These are phyloP conservation scores for Nomada hirtipes DNA, from an alignment of 2,888 invertebrate species.

Conservation along the genomic window DNA sequence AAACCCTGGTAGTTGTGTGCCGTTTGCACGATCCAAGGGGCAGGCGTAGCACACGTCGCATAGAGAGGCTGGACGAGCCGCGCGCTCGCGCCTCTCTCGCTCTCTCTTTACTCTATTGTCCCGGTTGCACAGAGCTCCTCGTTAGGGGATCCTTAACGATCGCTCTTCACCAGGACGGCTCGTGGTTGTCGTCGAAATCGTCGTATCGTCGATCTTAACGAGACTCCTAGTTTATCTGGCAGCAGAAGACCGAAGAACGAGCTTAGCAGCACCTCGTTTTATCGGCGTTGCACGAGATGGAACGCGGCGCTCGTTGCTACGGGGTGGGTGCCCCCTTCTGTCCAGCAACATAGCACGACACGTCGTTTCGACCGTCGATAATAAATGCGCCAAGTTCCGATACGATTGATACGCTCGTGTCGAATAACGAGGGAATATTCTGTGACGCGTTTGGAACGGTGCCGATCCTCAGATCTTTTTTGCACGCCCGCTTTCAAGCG, in stretches of 20 bases:
- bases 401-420: conserved; percentile 1
- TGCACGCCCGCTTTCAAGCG: neutral
- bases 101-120: conserved; percentile 62
- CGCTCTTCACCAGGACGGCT: conserved; percentile 65
- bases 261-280: conserved; percentile 50
- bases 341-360: conserved; percentile 16
- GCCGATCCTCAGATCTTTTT: conserved; percentile 8
- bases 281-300: conserved; percentile 28
- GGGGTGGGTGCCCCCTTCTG: conserved; percentile 19
- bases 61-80: conserved; percentile 55
- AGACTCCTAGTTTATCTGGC: conserved; percentile 65
- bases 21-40: conserved; percentile 59
- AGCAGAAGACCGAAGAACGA: conserved; percentile 42
- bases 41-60: conserved; percentile 41
- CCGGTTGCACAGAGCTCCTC: conserved; percentile 61
- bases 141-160: conserved; percentile 74
- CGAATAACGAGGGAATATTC: conserved; percentile 5
- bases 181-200: conserved; percentile 69
- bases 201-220: conserved; percentile 71
- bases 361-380: neutral
- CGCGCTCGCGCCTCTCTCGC: neutral
- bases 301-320: conserved; percentile 7
- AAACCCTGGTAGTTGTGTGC: conserved; percentile 57
- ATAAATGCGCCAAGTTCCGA: conserved; percentile 11
- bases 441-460: conserved; percentile 8